phyloP scores from a whole-genome alignment of 2,888 invertebrate species.

The Lacanobia wlatinum region DNA sequence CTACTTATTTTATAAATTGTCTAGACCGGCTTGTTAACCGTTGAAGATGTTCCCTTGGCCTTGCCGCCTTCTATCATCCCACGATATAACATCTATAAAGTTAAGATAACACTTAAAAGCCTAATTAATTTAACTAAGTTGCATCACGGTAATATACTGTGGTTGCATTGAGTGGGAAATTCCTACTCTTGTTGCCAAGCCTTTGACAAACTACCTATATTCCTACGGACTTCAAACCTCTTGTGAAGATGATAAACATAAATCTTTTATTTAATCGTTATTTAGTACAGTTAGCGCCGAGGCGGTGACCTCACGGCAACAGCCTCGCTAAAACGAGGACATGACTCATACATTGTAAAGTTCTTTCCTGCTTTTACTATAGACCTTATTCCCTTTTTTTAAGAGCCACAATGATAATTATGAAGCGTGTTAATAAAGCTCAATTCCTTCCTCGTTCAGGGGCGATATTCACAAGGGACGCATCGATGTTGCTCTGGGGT shows the following conservation, averaged over 20 bases:
- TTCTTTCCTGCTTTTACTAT: constrained; percentile 39
- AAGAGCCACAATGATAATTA: constrained; percentile 30
- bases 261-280: constrained; percentile 11
- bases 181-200: constrained; percentile 13
- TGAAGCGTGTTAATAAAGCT: constrained; percentile 25
- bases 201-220: neutral
- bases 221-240: neutral
- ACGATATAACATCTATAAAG: constrained; percentile 3
- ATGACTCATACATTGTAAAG: constrained; percentile 53
- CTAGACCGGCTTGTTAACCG: constrained; percentile 13
- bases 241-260: neutral
- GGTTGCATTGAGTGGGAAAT: neutral
- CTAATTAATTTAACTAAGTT: too few species aligned
- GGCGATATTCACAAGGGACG: constrained; percentile 29
- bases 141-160: too few species aligned
- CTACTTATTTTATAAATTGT: neutral
- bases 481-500: constrained; percentile 11
- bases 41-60: constrained; percentile 31
- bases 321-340: constrained; percentile 53
- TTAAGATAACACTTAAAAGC: too few species aligned
- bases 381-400: constrained; percentile 10
- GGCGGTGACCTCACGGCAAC: constrained; percentile 58
- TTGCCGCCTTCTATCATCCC: constrained; percentile 7
- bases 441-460: constrained; percentile 45
- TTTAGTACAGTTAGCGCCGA: constrained; percentile 33